phyloP scores from a whole-genome alignment of 2,888 invertebrate species.

The Blera fallax region DNA sequence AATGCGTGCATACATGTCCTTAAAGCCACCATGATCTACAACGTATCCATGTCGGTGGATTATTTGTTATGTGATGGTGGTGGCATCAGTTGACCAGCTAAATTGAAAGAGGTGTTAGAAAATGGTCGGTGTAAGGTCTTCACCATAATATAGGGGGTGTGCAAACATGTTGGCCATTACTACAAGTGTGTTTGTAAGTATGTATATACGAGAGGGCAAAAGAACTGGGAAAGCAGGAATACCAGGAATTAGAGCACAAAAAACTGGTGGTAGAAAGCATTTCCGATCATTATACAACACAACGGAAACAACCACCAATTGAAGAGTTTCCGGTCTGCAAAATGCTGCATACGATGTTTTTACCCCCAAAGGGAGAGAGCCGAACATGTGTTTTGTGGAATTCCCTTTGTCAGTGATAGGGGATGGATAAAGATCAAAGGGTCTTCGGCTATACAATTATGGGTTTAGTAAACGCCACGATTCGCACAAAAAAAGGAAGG shows the following conservation, averaged over 20 bases:
- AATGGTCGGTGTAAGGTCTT: slow-evolving; percentile 8
- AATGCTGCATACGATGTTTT: slow-evolving; percentile 66
- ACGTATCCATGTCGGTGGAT: slow-evolving; percentile 14
- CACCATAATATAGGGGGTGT: slow-evolving; percentile 43
- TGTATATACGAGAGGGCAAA: background rate
- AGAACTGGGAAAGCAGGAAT: background rate
- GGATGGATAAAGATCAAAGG: slow-evolving; percentile 67
- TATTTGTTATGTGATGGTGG: slow-evolving; percentile 43
- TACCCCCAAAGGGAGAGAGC: background rate
- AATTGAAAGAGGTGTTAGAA: slow-evolving; percentile 67
- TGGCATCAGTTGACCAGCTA: slow-evolving; percentile 53
- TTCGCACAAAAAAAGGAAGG: slow-evolving; percentile 13
- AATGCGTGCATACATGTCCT: slow-evolving; percentile 56
- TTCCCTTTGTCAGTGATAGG: slow-evolving; percentile 61
- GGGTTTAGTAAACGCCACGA: slow-evolving; percentile 36
- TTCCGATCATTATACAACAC: slow-evolving; percentile 80
- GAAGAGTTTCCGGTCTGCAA: slow-evolving; percentile 78
- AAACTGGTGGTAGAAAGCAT: slow-evolving; percentile 75
- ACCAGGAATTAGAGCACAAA: slow-evolving; percentile 52
- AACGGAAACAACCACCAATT: slow-evolving; percentile 82
- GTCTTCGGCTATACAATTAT: slow-evolving; percentile 40
- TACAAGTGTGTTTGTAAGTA: background rate
- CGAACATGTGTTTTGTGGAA: slow-evolving; percentile 50
- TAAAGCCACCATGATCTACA: slow-evolving; percentile 9
- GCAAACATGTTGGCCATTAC: slow-evolving; percentile 33